Percentiles rank a stretch among this genome's conserved stretches.
Conservation (phyloP, 2,113 vertebrate genomes). For the Grallaria varia region DNA sequence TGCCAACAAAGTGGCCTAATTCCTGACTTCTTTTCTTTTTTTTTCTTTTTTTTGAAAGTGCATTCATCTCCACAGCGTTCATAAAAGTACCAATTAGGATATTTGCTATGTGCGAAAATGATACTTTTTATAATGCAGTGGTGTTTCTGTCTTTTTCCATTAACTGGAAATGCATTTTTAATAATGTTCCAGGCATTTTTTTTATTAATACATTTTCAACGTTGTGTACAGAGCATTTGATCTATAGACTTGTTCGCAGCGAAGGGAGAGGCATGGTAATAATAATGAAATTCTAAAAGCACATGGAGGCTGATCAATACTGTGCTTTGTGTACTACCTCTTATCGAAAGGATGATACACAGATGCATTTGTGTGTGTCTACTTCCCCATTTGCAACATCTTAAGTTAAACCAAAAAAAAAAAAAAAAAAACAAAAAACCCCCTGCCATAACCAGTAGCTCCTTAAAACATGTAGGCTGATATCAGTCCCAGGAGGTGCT, state of each 20-base stretch:
- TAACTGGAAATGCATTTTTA: slow-evolving; percentile 43
- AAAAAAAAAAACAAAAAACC: background rate
- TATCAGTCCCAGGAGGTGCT: background rate
- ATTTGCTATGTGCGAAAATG: background rate
- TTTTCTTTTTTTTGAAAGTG: background rate
- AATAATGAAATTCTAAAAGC: background rate
- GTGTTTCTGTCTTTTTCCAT: slow-evolving; percentile 26
- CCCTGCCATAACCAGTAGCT: background rate
- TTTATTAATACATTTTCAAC: slow-evolving; percentile 22
- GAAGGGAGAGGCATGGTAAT: background rate
- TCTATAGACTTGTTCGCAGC: background rate
- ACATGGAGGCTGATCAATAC: background rate
- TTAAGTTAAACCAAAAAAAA: background rate
- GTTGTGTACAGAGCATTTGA: background rate
- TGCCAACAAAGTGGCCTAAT: slow-evolving; percentile 30
- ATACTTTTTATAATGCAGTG: background rate
- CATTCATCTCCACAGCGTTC: slow-evolving; percentile 7
- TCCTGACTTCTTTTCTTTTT: background rate
- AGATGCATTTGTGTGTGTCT: background rate
- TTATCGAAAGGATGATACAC: background rate
- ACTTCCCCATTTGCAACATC: background rate
- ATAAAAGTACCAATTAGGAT: slow-evolving; percentile 7
- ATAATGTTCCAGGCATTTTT: background rate
- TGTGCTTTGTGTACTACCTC: background rate
- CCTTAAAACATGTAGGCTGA: background rate